Percentiles rank a stretch among this genome's conserved stretches.
These are phyloP conservation scores for Keiferia lycopersicella DNA, from an alignment of 2,888 invertebrate species.

Conservation along the genomic window DNA sequence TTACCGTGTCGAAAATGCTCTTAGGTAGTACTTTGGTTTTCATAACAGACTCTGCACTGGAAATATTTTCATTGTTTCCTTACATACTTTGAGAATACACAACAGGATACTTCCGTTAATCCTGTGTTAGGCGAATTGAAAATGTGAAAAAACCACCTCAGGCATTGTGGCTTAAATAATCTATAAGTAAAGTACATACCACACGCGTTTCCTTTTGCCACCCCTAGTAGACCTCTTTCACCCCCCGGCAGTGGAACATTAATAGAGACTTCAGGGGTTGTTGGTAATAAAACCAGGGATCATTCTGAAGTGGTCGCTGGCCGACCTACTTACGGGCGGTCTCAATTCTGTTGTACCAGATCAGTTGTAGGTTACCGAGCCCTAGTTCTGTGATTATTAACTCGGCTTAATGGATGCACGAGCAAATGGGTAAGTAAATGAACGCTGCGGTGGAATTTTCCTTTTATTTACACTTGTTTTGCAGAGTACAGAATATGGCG, in stretches of 20 bases:
- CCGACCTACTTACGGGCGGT: constrained; percentile 52
- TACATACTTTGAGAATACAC: too few species aligned
- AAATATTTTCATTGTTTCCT: too few species aligned
- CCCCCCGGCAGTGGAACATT: constrained; percentile 45
- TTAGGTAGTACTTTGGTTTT: too few species aligned
- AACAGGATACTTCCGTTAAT: constrained; percentile 33
- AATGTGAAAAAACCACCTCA: constrained; percentile 62
- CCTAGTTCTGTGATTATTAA: constrained; percentile 62
- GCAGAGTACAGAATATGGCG: background rate
- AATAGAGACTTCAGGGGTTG: constrained; percentile 26
- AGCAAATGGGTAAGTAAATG: constrained; percentile 24
- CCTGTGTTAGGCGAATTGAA: constrained; percentile 53
- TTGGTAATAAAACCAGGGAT: too few species aligned
- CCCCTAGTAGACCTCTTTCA: constrained; percentile 43
- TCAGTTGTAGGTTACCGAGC: constrained; percentile 58
- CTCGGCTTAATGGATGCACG: constrained; percentile 49
- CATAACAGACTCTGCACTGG: too few species aligned
- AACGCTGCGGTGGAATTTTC: constrained; percentile 11
- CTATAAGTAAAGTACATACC: constrained; percentile 56
- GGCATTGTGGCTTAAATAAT: constrained; percentile 74
- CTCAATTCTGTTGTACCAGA: constrained; percentile 70
- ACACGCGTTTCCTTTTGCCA: constrained; percentile 59
- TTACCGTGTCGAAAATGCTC: too few species aligned
- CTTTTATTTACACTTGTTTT: background rate
- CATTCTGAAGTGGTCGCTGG: too few species aligned